Percentiles rank a stretch among this genome's conserved stretches.
These are phyloP conservation scores for Lepus europaeus DNA, from an alignment of 2,113 vertebrate genomes.

Conservation along the genomic window DNA sequence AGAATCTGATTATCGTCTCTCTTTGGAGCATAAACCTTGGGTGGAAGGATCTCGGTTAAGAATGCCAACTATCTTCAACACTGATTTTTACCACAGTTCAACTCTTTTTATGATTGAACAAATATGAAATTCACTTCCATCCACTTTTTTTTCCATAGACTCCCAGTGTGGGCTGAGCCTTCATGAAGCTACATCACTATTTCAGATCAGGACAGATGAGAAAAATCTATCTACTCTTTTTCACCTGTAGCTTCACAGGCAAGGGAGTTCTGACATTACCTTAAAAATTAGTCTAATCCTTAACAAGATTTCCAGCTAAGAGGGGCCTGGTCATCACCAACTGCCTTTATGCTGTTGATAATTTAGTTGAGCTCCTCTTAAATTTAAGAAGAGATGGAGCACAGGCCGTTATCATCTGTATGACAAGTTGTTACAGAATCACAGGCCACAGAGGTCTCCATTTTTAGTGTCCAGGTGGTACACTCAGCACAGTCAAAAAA, in stretches of 20 bases:
- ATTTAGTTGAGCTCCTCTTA: neutral
- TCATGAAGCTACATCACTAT: neutral
- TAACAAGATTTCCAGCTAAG: neutral
- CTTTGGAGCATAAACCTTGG: neutral
- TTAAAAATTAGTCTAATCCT: slow-evolving; percentile 30
- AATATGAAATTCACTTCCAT: neutral
- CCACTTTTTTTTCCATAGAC: neutral
- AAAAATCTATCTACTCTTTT: neutral
- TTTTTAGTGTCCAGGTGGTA: neutral
- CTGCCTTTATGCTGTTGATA: neutral
- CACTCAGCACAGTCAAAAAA: neutral
- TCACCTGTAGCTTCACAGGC: neutral
- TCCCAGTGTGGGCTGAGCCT: neutral
- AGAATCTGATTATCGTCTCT: neutral
- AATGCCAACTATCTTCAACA: neutral
- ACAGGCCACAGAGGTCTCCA: neutral
- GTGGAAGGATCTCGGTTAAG: neutral
- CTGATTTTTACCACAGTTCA: neutral
- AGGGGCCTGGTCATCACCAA: neutral
- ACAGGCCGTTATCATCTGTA: neutral
- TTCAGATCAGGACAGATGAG: neutral
- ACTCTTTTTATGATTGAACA: neutral
- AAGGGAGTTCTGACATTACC: neutral
- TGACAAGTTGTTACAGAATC: neutral
- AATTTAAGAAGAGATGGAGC: neutral